These are phyloP conservation scores for Varecia variegata DNA, from an alignment of 2,797 vertebrate species.

Conservation along the genomic window DNA sequence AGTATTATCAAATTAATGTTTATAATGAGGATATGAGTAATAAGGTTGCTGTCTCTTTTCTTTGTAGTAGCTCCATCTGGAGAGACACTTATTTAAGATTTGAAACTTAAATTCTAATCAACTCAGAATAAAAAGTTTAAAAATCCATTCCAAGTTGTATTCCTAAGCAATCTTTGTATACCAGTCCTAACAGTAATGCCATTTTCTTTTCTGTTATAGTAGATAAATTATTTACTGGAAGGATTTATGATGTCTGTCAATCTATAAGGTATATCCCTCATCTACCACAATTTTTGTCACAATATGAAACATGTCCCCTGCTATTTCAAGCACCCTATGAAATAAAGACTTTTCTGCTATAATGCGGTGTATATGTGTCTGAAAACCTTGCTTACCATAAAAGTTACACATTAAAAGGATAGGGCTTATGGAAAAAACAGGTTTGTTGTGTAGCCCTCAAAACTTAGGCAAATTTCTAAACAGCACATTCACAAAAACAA, in stretches of 20 bases:
- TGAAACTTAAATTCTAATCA: neutral
- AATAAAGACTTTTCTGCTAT: neutral
- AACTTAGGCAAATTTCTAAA: neutral
- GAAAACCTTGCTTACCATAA: neutral
- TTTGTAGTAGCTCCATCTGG: neutral
- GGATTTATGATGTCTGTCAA: neutral
- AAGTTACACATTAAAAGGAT: neutral
- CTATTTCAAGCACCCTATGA: neutral
- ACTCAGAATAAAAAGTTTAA: neutral
- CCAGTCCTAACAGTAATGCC: neutral
- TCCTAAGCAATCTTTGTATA: neutral
- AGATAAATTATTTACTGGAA: neutral
- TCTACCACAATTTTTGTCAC: neutral
- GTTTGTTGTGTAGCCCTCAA: neutral
- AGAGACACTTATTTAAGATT: neutral
- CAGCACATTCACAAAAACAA: neutral
- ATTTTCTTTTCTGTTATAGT: neutral
- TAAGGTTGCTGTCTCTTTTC: neutral
- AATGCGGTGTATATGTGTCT: neutral
- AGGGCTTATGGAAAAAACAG: neutral
- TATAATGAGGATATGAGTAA: neutral
- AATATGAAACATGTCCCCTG: neutral
- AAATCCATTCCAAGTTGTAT: neutral
- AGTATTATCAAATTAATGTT: neutral
- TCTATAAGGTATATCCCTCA: neutral